Percentiles rank a stretch among this genome's conserved stretches.
phyloP scores from a whole-genome alignment of 2,113 vertebrate genomes.

The Ailurus styani region DNA sequence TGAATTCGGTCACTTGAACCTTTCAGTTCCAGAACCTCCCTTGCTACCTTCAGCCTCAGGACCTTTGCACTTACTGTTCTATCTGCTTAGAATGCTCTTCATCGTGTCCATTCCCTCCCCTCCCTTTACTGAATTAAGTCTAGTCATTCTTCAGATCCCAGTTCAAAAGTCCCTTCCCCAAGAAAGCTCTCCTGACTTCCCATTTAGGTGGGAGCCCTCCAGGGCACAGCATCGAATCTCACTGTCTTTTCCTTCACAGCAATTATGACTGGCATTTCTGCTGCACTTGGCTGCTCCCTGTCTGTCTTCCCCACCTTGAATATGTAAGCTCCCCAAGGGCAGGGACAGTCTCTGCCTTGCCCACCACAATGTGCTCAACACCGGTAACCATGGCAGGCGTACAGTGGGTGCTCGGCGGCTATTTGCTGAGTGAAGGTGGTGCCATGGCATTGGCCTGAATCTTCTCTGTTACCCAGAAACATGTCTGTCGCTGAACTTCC shows the following conservation, averaged over 20 bases:
- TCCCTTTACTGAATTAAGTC: too few species aligned
- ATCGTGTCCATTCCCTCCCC: neutral
- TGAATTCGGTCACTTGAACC: neutral
- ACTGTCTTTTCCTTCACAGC: neutral
- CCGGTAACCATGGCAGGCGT: neutral
- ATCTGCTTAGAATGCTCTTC: too few species aligned
- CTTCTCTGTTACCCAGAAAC: neutral
- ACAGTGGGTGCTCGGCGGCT: neutral
- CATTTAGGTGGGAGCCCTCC: neutral
- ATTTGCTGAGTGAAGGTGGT: neutral
- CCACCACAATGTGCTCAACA: neutral
- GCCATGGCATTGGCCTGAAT: neutral
- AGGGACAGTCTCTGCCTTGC: neutral
- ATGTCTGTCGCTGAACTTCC: neutral
- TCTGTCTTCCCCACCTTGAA: too few species aligned
- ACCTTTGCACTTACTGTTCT: neutral
- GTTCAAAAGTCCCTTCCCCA: neutral
- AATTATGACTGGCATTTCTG: neutral
- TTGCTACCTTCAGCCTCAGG: neutral
- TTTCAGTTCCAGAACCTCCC: neutral
- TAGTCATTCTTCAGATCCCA: neutral
- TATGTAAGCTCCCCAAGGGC: neutral
- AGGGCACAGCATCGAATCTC: neutral
- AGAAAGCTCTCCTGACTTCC: neutral
- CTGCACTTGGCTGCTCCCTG: neutral